phyloP scores from a whole-genome alignment of 2,888 invertebrate genomes.

The Nemotelus nigrinus region DNA sequence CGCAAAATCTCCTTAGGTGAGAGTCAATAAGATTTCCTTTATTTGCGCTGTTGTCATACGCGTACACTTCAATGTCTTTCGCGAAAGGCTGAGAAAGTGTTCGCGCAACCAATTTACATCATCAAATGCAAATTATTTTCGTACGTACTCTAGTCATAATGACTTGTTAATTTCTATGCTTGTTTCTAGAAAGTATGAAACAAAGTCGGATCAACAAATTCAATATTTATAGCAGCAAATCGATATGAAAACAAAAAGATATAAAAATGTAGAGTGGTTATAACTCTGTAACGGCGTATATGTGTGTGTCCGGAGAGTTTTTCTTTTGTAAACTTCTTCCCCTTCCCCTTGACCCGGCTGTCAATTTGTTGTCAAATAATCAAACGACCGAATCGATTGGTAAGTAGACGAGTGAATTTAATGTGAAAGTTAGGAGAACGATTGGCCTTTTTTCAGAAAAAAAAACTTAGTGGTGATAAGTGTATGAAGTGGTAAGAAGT shows the following conservation, averaged over 20 bases:
- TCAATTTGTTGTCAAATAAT: too few species aligned
- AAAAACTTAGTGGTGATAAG: too few species aligned
- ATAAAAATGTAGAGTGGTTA: too few species aligned
- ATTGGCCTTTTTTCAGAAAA: too few species aligned
- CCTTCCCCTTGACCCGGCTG: too few species aligned
- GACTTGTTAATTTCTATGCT: not conserved
- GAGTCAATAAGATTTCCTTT: slow-evolving; percentile 32
- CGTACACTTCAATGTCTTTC: slow-evolving; percentile 32
- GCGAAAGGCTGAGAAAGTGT: not conserved
- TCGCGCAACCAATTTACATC: slow-evolving; percentile 21
- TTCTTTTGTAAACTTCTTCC: too few species aligned
- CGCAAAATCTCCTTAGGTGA: slow-evolving; percentile 33
- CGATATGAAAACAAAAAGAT: not conserved
- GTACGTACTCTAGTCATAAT: not conserved
- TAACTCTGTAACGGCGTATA: too few species aligned
- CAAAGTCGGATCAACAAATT: slow-evolving; percentile 40
- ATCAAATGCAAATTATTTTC: not conserved
- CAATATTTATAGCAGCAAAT: slow-evolving; percentile 43
- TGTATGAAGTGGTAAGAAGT: too few species aligned
- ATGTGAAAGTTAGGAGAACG: too few species aligned
- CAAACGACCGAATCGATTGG: too few species aligned
- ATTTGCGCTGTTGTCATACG: not conserved
- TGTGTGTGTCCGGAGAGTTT: too few species aligned
- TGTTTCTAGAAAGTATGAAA: slow-evolving; percentile 4
- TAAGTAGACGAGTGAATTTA: too few species aligned